Percentiles rank a stretch among this genome's conserved stretches.
These are phyloP conservation scores for Tetraneura akinire DNA, from an alignment of 1,140 invertebrate species.

Conservation along the genomic window DNA sequence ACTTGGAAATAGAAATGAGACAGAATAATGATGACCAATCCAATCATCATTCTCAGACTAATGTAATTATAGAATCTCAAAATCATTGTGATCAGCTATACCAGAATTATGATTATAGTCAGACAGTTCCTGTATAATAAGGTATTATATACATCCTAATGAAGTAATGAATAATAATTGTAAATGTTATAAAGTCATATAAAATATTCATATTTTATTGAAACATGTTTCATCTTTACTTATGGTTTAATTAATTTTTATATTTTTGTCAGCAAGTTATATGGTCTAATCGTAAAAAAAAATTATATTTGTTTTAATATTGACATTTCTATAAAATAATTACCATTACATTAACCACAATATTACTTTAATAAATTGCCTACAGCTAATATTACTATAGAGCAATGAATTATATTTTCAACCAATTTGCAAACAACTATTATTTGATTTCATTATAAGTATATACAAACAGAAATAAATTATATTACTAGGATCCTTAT, in stretches of 20 bases:
- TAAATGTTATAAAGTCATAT: background rate
- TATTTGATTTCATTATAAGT: background rate
- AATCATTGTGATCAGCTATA: conserved; percentile 48
- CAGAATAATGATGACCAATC: conserved; percentile 5
- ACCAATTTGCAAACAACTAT: background rate
- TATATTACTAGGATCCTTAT: background rate
- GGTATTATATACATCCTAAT: conserved; percentile 36
- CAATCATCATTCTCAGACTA: conserved; percentile 14
- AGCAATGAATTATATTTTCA: background rate
- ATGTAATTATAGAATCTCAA: conserved; percentile 48
- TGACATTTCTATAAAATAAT: background rate
- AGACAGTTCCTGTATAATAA: conserved; percentile 47
- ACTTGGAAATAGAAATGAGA: conserved; percentile 26
- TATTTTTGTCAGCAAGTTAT: background rate
- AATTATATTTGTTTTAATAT: background rate
- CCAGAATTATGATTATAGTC: conserved; percentile 48
- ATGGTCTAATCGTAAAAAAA: background rate
- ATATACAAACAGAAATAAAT: background rate
- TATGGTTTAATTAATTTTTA: background rate
- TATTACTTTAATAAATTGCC: background rate
- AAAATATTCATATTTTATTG: background rate
- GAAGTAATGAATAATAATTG: background rate
- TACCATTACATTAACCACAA: background rate
- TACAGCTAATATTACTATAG: background rate
- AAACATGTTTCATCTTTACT: conserved; percentile 8